phyloP scores from a whole-genome alignment of 2,888 invertebrate genomes.

The Stenolophus ochropezus region DNA sequence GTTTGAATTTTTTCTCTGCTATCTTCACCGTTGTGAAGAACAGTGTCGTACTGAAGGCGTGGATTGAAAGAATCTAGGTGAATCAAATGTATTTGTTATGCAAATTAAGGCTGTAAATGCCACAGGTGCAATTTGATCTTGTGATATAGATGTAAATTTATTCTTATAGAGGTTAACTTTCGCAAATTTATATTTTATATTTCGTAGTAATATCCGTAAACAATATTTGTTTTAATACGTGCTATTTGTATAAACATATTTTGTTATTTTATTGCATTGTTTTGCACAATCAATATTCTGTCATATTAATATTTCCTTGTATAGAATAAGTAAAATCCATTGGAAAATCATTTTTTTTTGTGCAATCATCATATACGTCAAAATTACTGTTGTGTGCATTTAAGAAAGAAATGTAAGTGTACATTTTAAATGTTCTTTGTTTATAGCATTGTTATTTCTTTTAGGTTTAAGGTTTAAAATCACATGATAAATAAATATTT shows the following conservation, averaged over 20 bases:
- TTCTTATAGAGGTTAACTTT: slow-evolving; percentile 16
- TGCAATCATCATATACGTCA: neutral
- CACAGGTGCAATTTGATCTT: slow-evolving; percentile 14
- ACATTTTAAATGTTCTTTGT: no score
- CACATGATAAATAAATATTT: no score
- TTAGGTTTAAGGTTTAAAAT: no score
- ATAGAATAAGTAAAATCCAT: no score
- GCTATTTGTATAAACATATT: slow-evolving; percentile 14
- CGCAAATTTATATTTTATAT: slow-evolving; percentile 11
- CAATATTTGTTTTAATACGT: slow-evolving; percentile 23
- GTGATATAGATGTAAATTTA: slow-evolving; percentile 9
- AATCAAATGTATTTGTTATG: slow-evolving; percentile 17
- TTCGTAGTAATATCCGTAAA: neutral
- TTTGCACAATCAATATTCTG: no score
- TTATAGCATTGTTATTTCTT: no score
- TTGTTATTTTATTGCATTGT: neutral
- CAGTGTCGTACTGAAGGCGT: neutral
- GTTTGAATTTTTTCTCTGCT: neutral
- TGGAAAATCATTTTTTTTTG: no score
- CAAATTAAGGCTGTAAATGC: neutral
- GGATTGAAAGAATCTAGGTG: slow-evolving; percentile 3
- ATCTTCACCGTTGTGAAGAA: neutral
- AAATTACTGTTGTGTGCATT: neutral
- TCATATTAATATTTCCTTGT: no score
- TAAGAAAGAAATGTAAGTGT: neutral